Evolutionary conservation across 2,888 invertebrate species (phyloP).

Genomic region (Desoria tigrina): DNA sequence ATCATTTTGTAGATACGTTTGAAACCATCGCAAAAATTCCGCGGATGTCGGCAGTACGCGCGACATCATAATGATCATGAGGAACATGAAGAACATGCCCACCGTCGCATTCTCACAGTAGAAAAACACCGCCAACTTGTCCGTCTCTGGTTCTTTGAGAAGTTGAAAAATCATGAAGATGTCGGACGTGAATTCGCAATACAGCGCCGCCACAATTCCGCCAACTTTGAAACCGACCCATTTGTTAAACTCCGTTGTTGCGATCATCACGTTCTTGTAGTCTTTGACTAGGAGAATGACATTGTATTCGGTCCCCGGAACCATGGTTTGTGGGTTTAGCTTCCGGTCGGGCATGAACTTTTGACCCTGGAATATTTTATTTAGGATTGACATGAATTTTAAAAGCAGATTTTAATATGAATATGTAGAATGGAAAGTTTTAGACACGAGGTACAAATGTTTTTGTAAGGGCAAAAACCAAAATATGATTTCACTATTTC

Average conservation of each 20-base stretch:
- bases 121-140: constrained; percentile 39
- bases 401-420: no score
- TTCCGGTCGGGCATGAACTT: constrained; percentile 4
- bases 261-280: constrained; percentile 34
- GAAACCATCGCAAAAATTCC: no score
- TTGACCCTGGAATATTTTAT: no score
- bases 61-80: constrained; percentile 25
- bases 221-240: constrained; percentile 41
- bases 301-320: constrained; percentile 36
- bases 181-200: constrained; percentile 39
- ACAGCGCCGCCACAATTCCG: constrained; percentile 28
- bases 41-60: not conserved
- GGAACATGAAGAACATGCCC: constrained; percentile 45
- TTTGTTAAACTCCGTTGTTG: constrained; percentile 27
- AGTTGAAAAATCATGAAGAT: constrained; percentile 41
- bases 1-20: constrained; percentile 37
- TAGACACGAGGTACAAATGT: no score
- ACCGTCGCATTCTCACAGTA: constrained; percentile 41
- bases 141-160: constrained; percentile 38
- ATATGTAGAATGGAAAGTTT: no score
- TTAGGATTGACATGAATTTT: no score
- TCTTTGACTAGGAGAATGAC: constrained; percentile 29
- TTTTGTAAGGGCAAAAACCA: no score
- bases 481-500: no score
- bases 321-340: constrained; percentile 26